Percentiles rank a stretch among this genome's conserved stretches.
Conservation (phyloP, 64 coral and sea anemone species). For the Montipora capricornis region DNA sequence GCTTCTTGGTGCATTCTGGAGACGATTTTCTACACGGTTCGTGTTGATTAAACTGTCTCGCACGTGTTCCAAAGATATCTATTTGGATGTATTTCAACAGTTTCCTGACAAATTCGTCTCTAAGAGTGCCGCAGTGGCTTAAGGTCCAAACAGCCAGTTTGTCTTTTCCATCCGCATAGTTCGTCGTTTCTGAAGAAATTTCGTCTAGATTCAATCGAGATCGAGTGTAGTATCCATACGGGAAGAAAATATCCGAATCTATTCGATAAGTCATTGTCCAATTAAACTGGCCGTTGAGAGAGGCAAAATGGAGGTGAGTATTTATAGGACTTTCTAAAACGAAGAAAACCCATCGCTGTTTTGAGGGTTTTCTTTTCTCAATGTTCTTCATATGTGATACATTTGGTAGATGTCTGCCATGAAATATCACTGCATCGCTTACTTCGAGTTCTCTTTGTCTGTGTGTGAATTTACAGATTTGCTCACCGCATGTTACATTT, state of each 20-base stretch:
- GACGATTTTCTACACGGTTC: slow-evolving; percentile 4
- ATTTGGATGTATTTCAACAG: slow-evolving; percentile 60
- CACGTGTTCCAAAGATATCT: slow-evolving; percentile 60
- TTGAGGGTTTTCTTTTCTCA: background rate
- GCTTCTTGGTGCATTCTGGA: slow-evolving; percentile 1
- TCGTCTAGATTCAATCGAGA: background rate
- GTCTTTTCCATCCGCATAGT: slow-evolving; percentile 57
- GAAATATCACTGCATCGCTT: slow-evolving; percentile 33
- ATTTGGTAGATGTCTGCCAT: slow-evolving; percentile 55
- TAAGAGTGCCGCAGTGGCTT: slow-evolving; percentile 40
- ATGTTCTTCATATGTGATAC: background rate
- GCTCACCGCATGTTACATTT: background rate
- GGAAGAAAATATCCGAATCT: slow-evolving; percentile 62
- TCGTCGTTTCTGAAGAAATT: background rate
- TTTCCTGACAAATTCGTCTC: slow-evolving; percentile 63
- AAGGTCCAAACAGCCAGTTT: slow-evolving; percentile 62
- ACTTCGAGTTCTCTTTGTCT: background rate
- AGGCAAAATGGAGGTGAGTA: background rate
- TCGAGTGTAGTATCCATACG: slow-evolving; percentile 49
- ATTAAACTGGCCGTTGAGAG: slow-evolving; percentile 44
- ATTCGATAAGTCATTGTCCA: slow-evolving; percentile 72
- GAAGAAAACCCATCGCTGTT: slow-evolving; percentile 73
- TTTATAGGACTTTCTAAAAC: slow-evolving; percentile 55
- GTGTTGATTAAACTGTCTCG: slow-evolving; percentile 53
- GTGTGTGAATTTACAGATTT: background rate